Evolutionary conservation across 2,113 vertebrate species (phyloP).

Genomic region (Balaeniceps rex): DNA sequence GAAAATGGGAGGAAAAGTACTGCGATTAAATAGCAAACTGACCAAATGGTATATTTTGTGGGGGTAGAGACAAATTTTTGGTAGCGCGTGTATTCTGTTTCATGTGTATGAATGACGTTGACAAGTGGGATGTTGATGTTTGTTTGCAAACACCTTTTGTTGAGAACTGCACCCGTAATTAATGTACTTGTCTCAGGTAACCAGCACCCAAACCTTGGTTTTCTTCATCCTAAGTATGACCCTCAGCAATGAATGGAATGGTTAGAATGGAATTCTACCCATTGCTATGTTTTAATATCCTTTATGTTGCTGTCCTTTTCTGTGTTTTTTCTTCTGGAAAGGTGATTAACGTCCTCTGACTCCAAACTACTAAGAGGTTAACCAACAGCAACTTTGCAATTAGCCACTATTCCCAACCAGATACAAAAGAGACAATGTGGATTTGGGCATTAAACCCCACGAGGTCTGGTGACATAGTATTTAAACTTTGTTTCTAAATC

Average conservation of each 20-base stretch:
- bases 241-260: background rate
- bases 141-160: background rate
- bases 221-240: background rate
- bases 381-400: background rate
- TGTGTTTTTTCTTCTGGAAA: background rate
- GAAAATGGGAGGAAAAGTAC: background rate
- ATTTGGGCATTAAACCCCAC: background rate
- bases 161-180: background rate
- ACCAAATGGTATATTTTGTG: background rate
- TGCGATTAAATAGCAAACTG: background rate
- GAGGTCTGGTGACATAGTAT: background rate
- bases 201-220: background rate
- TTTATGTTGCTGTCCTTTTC: background rate
- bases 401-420: background rate
- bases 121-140: background rate
- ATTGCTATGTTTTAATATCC: background rate
- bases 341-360: background rate
- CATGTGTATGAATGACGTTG: background rate
- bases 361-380: background rate
- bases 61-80: background rate
- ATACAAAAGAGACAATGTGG: background rate
- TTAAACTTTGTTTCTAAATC: background rate
- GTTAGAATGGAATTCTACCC: background rate
- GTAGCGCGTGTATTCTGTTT: background rate
- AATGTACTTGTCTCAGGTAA: too few species aligned